These are phyloP conservation scores for Cyclophora albipunctata DNA, from an alignment of 2,888 invertebrate genomes.

Conservation along the genomic window DNA sequence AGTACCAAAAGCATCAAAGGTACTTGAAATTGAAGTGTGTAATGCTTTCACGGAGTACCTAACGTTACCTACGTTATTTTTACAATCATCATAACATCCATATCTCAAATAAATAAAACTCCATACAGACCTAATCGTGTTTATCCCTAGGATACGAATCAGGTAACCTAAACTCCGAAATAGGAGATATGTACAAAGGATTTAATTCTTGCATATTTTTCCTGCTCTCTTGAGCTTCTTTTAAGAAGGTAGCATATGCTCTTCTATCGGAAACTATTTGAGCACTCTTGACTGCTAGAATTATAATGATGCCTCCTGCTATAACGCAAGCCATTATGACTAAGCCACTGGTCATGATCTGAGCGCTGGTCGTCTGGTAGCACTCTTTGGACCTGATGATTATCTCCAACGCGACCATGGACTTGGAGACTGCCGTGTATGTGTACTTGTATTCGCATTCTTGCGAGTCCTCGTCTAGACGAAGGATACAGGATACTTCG, in stretches of 20 bases:
- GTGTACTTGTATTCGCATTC: conserved; percentile 63
- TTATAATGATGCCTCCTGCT: conserved; percentile 57
- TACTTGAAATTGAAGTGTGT: no score
- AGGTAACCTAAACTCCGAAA: conserved; percentile 73
- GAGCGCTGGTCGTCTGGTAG: conserved; percentile 49
- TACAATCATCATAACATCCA: no score
- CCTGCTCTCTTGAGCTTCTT: conserved; percentile 57
- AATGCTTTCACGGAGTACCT: no score
- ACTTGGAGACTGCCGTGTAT: conserved; percentile 41
- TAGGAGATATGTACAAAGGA: conserved; percentile 79
- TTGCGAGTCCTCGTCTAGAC: conserved; percentile 36
- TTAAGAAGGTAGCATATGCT: conserved; percentile 70
- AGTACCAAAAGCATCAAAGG: no score
- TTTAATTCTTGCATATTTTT: conserved; percentile 64
- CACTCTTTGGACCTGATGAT: conserved; percentile 50
- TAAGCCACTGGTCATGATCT: conserved; percentile 45
- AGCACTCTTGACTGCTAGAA: conserved; percentile 53
- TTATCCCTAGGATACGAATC: conserved; percentile 61
- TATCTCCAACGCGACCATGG: conserved; percentile 49
- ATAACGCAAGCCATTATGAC: conserved; percentile 63
- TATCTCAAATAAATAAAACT: no score
- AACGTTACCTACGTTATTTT: no score
- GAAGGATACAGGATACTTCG: conserved; percentile 48
- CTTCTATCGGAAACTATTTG: conserved; percentile 66
- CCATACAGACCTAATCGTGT: conserved; percentile 30